A percentile compares a stretch with the other conserved stretches of the same genome.
Conservation (phyloP, 2,888 invertebrate genomes). For the Girardia tigrina region DNA sequence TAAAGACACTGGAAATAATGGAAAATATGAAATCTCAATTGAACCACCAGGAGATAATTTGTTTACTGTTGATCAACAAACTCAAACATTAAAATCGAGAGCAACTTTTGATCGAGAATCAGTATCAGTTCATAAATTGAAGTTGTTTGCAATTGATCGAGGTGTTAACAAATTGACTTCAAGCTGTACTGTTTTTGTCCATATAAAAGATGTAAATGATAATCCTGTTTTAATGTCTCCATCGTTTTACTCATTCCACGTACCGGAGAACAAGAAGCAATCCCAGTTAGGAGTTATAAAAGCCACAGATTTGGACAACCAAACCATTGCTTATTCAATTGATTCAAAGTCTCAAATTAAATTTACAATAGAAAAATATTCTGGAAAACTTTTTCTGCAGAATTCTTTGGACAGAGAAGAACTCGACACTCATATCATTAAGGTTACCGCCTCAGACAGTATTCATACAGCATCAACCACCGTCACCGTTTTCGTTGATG, state of each 20-base stretch:
- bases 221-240: background rate
- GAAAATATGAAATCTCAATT: background rate
- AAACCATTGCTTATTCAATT: background rate
- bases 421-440: background rate
- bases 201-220: conserved; percentile 30
- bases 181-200: background rate
- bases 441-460: background rate
- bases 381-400: background rate
- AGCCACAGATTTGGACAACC: background rate
- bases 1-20: background rate
- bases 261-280: background rate
- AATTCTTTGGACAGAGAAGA: background rate
- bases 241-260: background rate
- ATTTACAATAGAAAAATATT: background rate
- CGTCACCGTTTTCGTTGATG: background rate
- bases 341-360: background rate
- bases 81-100: background rate
- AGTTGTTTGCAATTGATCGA: background rate
- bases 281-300: background rate
- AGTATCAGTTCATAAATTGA: background rate
- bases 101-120: background rate
- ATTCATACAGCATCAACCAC: background rate
- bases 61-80: background rate
- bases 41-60: background rate
- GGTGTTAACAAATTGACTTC: background rate